phyloP scores from a whole-genome alignment of 2,888 invertebrate species.

The Plebejus melissa region DNA sequence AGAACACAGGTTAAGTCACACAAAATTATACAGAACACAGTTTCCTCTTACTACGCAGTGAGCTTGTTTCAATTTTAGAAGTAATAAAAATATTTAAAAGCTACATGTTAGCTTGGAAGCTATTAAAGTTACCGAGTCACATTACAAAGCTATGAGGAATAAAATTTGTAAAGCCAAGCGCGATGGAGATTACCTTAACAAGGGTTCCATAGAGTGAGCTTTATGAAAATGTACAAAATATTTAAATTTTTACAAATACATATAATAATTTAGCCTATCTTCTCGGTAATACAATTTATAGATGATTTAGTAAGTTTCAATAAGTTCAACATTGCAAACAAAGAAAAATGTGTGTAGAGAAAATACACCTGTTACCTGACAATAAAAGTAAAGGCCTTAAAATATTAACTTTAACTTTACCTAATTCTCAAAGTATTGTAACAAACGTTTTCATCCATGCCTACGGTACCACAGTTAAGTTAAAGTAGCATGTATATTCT shows the following conservation, averaged over 20 bases:
- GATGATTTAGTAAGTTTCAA: too few relatives aligned
- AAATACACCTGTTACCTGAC: too few relatives aligned
- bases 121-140: constrained; percentile 18
- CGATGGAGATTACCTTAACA: not conserved
- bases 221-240: not conserved
- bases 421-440: not conserved
- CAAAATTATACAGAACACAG: not conserved
- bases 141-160: constrained; percentile 3
- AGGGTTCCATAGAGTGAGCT: not conserved
- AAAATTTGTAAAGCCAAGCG: not conserved
- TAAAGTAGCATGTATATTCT: constrained; percentile 38
- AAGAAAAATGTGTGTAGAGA: too few relatives aligned
- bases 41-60: not conserved
- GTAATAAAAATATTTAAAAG: constrained; percentile 23
- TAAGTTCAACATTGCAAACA: too few relatives aligned
- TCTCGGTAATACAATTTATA: not conserved
- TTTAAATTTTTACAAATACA: not conserved
- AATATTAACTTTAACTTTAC: not conserved
- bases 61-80: not conserved
- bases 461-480: constrained; percentile 5
- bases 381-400: too few relatives aligned
- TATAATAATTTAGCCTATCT: not conserved
- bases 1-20: not conserved
- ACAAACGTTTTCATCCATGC: constrained; percentile 5
- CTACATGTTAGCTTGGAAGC: not conserved